Conservation (phyloP, 2,113 vertebrate genomes). For the Rana temporaria region DNA sequence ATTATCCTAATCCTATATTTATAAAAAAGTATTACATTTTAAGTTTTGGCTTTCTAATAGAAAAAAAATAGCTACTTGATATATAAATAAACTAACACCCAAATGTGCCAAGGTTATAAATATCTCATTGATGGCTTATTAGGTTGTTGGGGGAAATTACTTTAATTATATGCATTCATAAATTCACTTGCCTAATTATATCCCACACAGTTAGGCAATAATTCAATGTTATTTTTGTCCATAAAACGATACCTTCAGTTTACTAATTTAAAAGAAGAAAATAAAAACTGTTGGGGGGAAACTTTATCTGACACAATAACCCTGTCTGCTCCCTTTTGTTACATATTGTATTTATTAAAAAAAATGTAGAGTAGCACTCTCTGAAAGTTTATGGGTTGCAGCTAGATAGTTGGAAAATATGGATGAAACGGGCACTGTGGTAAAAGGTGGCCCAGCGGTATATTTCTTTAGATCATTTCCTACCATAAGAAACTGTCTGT, state of each 20-base stretch:
- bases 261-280: not conserved
- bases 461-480: too few species aligned
- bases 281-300: not conserved
- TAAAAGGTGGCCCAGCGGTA: too few species aligned
- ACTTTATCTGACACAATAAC: not conserved
- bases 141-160: slow-evolving; percentile 5
- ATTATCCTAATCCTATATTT: too few species aligned
- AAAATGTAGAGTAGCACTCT: too few species aligned
- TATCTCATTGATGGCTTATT: slow-evolving; percentile 1
- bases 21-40: too few species aligned
- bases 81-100: not conserved
- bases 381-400: too few species aligned
- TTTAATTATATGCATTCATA: slow-evolving; percentile 7
- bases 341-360: too few species aligned
- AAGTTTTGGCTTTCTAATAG: too few species aligned
- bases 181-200: slow-evolving; percentile 5
- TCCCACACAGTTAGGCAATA: not conserved
- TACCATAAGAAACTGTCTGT: too few species aligned
- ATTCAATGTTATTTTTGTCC: not conserved
- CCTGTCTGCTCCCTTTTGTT: too few species aligned
- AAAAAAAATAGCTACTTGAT: not conserved
- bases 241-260: not conserved
- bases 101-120: slow-evolving; percentile 13
- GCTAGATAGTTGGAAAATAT: too few species aligned
- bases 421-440: too few species aligned